Evolutionary conservation across 2,888 invertebrate species (phyloP), one percentile per base, ranked within the genome.

Genomic region (Conops quadrifasciatus): DNA sequence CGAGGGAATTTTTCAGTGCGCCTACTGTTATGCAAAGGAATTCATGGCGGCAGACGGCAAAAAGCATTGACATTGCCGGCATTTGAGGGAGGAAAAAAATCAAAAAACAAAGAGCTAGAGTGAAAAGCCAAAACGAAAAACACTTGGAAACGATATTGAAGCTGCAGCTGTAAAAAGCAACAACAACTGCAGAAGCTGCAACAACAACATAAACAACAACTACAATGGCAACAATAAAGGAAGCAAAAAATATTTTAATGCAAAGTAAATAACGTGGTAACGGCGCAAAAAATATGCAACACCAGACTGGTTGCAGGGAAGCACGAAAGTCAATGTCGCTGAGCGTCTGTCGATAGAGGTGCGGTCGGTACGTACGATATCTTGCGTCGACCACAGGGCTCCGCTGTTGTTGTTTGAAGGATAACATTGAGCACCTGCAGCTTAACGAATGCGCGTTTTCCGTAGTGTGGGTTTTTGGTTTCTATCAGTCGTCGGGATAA

Each of bases 241-340:
- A 71, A 67, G 79, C 76, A 78, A 78, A 80, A 80, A 82, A 81
- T 79, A 83, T 83, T 82, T 84, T 82, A 83, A 82, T 83, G 82
- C 79, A 81, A 83, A 83, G 83, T 81, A 83, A 83, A 83, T 83
- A 83, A 82, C 49, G 2, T 5, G 16, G 26, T 1, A 13, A 11
- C 21, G 24, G 19, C 51, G 2, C 28, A 30, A 67, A 51, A 68
- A 68, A 62, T 67, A 68, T 60, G 67, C 60, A 60, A 49, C 49
- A 49, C 24, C 21, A 43, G 43, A 26, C 5, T 36, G 4, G 4
- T 36, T 49, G 11, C 26, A 24, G 62, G 45, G 36, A 19, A 36
- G 36, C 30, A 36, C 36, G 36, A 36, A 36, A 36, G 36, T 36
- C 36, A 9, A 7, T 36, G 36, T 9, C 4, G 36, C 5, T 1